phyloP scores from a whole-genome alignment of 2,888 invertebrate species.

The Dexiosoma caninum region DNA sequence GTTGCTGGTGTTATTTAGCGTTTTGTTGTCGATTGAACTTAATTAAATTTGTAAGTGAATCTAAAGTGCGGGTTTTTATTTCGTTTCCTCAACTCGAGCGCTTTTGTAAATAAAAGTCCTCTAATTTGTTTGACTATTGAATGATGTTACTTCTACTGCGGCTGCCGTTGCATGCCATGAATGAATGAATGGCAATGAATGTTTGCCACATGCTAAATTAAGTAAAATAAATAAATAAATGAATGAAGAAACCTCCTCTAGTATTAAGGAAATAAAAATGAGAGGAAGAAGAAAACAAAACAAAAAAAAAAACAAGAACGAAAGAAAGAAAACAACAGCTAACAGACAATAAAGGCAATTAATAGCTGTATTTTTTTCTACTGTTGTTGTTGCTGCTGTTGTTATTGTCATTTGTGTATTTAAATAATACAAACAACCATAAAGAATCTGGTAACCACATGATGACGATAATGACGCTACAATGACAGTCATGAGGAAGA shows the following conservation, averaged over 20 bases:
- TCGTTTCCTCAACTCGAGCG: conserved; percentile 12
- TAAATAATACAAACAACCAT: conserved; percentile 60
- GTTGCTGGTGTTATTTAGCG: conserved; percentile 63
- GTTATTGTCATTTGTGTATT: conserved; percentile 45
- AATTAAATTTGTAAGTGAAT: conserved; percentile 78
- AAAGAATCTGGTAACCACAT: conserved; percentile 64
- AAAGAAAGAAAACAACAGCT: conserved; percentile 21
- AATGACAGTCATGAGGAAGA: conserved; percentile 56
- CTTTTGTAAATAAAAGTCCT: conserved; percentile 22
- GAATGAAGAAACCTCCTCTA: conserved; percentile 60
- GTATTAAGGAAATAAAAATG: conserved; percentile 45
- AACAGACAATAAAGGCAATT: conserved; percentile 64
- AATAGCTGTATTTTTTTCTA: conserved; percentile 51
- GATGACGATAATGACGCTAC: conserved; percentile 56
- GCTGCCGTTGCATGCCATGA: conserved; percentile 44
- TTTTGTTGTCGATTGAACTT: conserved; percentile 74
- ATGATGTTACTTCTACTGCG: conserved; percentile 23
- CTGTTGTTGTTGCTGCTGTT: conserved; percentile 1
- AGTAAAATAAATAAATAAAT: conserved; percentile 58
- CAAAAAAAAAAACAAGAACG: too few relatives aligned
- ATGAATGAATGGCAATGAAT: conserved; percentile 55
- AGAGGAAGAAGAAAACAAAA: background rate
- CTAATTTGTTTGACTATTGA: conserved; percentile 46
- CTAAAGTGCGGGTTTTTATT: conserved; percentile 73
- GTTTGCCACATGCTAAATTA: conserved; percentile 61